These are phyloP conservation scores for Cynodonichthys magdalenae DNA, from an alignment of 2,797 vertebrate species.

Conservation along the genomic window DNA sequence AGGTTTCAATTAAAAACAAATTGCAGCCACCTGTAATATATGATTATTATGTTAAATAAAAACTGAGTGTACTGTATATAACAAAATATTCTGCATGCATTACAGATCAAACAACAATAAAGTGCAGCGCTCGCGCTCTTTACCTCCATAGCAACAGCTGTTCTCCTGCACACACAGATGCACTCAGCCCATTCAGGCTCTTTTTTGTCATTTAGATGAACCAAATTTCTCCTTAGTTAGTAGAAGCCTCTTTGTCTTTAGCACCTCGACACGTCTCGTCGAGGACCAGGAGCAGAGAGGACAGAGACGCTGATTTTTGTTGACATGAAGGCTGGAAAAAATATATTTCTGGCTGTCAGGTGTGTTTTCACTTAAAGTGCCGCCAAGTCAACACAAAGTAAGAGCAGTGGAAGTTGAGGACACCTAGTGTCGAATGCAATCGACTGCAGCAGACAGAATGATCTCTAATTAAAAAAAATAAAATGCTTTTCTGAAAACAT, in stretches of 20 bases:
- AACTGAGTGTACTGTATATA: conserved; percentile 10
- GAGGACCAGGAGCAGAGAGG: conserved; percentile 25
- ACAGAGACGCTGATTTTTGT: conserved; percentile 2
- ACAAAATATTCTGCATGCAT: conserved; percentile 42
- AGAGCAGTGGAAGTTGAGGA: conserved; percentile 53
- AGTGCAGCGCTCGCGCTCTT: conserved; percentile 43
- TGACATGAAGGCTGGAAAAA: conserved; percentile 4
- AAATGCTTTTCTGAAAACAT: too few species aligned
- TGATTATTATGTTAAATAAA: conserved; percentile 11
- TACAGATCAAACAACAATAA: conserved; percentile 65
- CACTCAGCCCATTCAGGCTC: conserved; percentile 61
- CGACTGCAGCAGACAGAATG: too few species aligned
- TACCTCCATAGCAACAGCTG: conserved; percentile 78
- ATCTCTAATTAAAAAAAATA: too few species aligned
- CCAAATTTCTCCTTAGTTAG: conserved; percentile 57
- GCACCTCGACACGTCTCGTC: conserved; percentile 37
- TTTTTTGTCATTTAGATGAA: conserved; percentile 86
- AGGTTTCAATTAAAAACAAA: not conserved
- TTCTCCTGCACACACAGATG: conserved; percentile 63
- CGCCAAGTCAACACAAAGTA: conserved; percentile 7
- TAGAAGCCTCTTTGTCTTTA: conserved; percentile 65
- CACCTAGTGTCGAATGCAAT: conserved; percentile 69
- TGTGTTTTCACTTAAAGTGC: conserved; percentile 21
- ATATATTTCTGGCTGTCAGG: conserved; percentile 13
- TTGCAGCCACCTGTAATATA: not conserved